Conservation (phyloP, 2,797 vertebrate species). For the Sebastes kiyomatsui region DNA sequence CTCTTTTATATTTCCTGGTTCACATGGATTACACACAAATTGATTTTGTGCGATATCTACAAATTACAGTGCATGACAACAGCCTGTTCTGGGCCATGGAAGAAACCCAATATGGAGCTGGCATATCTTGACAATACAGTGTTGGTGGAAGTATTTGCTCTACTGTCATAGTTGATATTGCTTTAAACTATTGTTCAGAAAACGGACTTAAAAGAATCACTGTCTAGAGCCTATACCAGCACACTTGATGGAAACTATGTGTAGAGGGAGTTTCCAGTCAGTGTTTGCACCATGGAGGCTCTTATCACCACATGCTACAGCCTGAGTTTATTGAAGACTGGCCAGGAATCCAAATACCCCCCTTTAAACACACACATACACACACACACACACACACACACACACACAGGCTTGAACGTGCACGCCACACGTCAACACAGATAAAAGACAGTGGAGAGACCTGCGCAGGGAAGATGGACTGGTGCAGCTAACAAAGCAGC, state of each 20-base stretch:
- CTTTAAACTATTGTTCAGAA: not conserved
- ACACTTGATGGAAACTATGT: slow-evolving; percentile 58
- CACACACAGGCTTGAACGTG: slow-evolving; percentile 31
- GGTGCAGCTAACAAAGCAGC: slow-evolving; percentile 44
- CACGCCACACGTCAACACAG: slow-evolving; percentile 66
- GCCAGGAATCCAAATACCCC: slow-evolving; percentile 69
- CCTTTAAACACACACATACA: slow-evolving; percentile 10
- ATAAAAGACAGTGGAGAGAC: slow-evolving; percentile 57
- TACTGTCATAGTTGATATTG: not conserved
- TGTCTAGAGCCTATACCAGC: slow-evolving; percentile 1
- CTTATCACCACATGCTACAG: slow-evolving; percentile 61
- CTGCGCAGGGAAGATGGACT: slow-evolving; percentile 36
- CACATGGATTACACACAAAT: not conserved
- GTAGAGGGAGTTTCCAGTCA: slow-evolving; percentile 39
- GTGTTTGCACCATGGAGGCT: slow-evolving; percentile 56
- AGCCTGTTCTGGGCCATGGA: not conserved
- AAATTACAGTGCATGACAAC: not conserved
- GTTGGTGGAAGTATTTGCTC: not conserved
- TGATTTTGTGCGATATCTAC: not conserved
- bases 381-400: slow-evolving; percentile 8
- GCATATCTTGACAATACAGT: not conserved
- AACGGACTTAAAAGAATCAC: not conserved
- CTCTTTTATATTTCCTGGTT: not conserved
- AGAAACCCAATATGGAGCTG: not conserved
- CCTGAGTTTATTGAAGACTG: slow-evolving; percentile 58